Percentiles rank a stretch among this genome's conserved stretches.
phyloP scores from a whole-genome alignment of 2,888 invertebrate genomes.

The Synanthedon vespiformis region DNA sequence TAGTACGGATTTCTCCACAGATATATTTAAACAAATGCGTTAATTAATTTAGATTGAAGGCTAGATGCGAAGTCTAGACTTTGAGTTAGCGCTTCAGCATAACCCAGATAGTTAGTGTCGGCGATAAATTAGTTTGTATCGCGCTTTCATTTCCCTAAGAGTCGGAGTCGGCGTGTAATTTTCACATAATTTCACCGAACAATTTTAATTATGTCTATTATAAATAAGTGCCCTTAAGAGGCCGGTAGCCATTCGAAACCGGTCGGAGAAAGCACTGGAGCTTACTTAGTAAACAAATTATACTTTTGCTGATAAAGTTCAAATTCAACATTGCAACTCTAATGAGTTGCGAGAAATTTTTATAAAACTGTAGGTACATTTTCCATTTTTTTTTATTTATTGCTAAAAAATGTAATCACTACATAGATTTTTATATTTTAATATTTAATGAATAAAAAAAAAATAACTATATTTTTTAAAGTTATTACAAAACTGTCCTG shows the following conservation, averaged over 20 bases:
- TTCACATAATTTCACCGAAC: not conserved
- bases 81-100: constrained; percentile 1
- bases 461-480: too few species aligned
- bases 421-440: too few species aligned
- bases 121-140: not conserved
- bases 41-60: constrained; percentile 6
- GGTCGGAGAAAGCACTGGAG: too few species aligned
- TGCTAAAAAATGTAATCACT: too few species aligned
- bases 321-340: constrained; percentile 3
- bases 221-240: not conserved
- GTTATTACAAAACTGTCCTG: too few species aligned
- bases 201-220: not conserved
- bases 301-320: constrained; percentile 1
- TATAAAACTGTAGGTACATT: too few species aligned
- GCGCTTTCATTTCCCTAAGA: not conserved
- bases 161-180: not conserved
- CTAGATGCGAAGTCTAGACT: constrained; percentile 5
- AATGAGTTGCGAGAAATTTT: too few species aligned
- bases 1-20: too few species aligned
- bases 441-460: too few species aligned
- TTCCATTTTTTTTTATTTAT: too few species aligned
- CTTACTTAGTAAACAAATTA: too few species aligned
- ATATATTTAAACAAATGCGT: not conserved
- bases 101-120: constrained; percentile 2
- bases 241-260: too few species aligned